These are phyloP conservation scores for Eupeodes corollae DNA, from an alignment of 1,140 invertebrate genomes.

Conservation along the genomic window DNA sequence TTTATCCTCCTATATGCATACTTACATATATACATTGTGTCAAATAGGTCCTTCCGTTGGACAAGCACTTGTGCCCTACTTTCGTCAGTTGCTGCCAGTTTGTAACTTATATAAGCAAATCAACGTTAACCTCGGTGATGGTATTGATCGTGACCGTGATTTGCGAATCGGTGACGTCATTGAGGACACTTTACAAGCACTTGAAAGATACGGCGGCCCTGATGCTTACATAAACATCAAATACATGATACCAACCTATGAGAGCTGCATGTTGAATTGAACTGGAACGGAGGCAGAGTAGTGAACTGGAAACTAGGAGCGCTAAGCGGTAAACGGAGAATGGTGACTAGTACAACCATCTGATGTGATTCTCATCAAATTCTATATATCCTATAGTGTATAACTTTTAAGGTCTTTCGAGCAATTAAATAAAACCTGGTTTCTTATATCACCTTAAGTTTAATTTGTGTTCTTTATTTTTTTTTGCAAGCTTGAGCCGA, in stretches of 20 bases:
- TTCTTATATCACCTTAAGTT: too few species aligned
- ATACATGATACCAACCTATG: constrained; percentile 93
- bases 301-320: too few species aligned
- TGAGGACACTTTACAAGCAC: constrained; percentile 80
- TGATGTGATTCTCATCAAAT: too few species aligned
- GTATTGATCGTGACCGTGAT: constrained; percentile 65
- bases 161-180: constrained; percentile 82
- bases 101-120: constrained; percentile 82
- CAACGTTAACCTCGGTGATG: constrained; percentile 68
- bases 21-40: neutral
- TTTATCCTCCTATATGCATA: neutral
- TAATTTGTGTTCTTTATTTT: too few species aligned
- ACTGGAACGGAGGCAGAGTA: too few species aligned
- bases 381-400: too few species aligned
- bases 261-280: constrained; percentile 59
- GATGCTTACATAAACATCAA: constrained; percentile 96
- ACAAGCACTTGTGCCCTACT: constrained; percentile 83
- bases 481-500: too few species aligned
- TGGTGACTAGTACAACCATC: too few species aligned
- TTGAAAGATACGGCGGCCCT: constrained; percentile 80
- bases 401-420: too few species aligned
- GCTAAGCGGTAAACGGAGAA: too few species aligned
- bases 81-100: constrained; percentile 78
- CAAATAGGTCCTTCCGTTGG: constrained; percentile 45
- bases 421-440: too few species aligned